Evolutionary conservation across 2,113 vertebrate genomes (phyloP).

Genomic region (Hydrolagus affinis): DNA sequence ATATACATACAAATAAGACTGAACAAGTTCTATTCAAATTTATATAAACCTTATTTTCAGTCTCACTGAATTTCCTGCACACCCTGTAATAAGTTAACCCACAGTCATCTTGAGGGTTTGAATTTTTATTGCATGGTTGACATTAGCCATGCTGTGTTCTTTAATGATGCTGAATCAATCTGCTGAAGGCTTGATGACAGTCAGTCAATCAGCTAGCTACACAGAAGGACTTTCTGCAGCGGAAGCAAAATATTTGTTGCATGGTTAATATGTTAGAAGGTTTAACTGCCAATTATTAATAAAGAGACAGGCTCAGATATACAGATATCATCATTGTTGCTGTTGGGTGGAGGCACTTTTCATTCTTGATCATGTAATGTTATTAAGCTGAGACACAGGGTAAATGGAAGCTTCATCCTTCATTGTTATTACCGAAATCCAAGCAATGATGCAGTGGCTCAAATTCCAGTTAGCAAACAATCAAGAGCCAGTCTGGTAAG

Average conservation of each 20-base stretch:
- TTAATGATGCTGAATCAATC: conserved; percentile 13
- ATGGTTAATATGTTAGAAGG: background rate
- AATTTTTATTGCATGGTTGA: conserved; percentile 20
- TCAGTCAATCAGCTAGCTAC: background rate
- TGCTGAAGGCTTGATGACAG: conserved; percentile 16
- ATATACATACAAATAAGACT: background rate
- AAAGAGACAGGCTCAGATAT: background rate
- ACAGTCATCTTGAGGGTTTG: conserved; percentile 10
- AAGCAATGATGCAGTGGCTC: background rate
- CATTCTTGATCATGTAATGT: background rate
- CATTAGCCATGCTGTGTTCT: conserved; percentile 25
- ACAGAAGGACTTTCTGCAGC: conserved; percentile 2
- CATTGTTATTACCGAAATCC: background rate
- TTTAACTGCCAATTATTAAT: conserved; percentile 8
- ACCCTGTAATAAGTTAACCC: background rate
- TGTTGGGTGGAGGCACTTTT: background rate
- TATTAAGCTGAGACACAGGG: background rate
- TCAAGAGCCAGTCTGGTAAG: too few species aligned
- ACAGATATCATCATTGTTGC: background rate
- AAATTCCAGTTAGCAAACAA: too few species aligned
- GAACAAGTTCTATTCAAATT: background rate
- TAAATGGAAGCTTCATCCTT: background rate
- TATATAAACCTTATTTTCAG: background rate
- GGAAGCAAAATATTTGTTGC: background rate
- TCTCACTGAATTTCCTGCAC: background rate